These are phyloP conservation scores for Mechanitis mazaeus DNA, from an alignment of 2,888 invertebrate species.

Conservation along the genomic window DNA sequence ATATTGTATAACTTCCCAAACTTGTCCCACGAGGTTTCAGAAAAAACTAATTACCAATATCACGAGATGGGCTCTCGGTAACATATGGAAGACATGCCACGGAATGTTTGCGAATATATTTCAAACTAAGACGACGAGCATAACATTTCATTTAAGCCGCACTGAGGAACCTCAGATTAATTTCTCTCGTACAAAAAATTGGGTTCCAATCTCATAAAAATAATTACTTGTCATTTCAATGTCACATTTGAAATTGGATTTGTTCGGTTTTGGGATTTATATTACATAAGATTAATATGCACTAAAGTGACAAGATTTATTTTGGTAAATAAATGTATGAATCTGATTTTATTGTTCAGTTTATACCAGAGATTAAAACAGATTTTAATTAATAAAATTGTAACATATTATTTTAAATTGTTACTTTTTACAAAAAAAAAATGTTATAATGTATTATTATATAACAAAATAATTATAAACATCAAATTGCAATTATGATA, in stretches of 20 bases:
- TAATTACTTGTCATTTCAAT: constrained; percentile 36
- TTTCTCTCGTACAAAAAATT: constrained; percentile 24
- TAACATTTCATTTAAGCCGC: constrained; percentile 29
- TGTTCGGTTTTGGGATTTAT: constrained; percentile 18
- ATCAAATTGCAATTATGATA: too few species aligned
- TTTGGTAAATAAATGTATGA: neutral
- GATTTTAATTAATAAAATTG: too few species aligned
- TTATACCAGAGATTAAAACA: too few species aligned
- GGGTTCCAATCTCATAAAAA: constrained; percentile 27
- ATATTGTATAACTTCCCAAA: neutral
- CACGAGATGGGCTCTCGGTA: constrained; percentile 25
- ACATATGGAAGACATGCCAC: constrained; percentile 28
- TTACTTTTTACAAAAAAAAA: too few species aligned
- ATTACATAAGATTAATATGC: constrained; percentile 1
- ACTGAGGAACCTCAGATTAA: constrained; percentile 23
- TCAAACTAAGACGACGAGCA: constrained; percentile 30
- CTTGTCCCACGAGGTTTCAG: neutral
- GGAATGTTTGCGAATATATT: constrained; percentile 24
- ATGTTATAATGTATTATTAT: too few species aligned
- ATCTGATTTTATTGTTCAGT: neutral
- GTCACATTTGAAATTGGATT: constrained; percentile 26
- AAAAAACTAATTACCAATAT: constrained; percentile 28
- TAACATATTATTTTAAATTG: too few species aligned
- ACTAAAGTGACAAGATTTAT: neutral
- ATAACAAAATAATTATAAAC: too few species aligned